Conservation (phyloP, 2,888 invertebrate species). For the Cerastis rubricosa region DNA sequence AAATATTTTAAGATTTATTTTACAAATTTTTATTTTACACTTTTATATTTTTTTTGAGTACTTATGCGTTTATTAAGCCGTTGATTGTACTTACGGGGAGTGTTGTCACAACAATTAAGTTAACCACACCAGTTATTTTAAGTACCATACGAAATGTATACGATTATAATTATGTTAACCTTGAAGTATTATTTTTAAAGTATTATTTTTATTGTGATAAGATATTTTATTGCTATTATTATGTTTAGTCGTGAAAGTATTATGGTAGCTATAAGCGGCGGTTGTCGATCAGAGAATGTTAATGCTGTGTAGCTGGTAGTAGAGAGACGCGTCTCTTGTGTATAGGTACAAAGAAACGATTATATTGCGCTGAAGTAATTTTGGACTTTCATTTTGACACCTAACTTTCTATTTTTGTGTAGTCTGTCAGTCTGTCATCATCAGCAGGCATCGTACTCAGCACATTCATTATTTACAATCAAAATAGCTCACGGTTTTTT, state of each 20-base stretch:
- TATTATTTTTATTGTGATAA: constrained; percentile 90
- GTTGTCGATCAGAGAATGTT: constrained; percentile 83
- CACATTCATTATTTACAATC: not conserved
- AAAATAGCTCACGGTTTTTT: not conserved
- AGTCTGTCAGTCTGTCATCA: not conserved
- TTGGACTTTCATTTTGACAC: constrained; percentile 66
- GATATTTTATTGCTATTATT: constrained; percentile 86
- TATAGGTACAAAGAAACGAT: constrained; percentile 90
- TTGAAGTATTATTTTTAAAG: constrained; percentile 88
- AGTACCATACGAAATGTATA: constrained; percentile 84
- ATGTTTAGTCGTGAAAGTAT: constrained; percentile 85
- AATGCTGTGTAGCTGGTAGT: constrained; percentile 88
- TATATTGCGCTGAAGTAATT: constrained; percentile 87
- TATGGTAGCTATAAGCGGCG: constrained; percentile 86
- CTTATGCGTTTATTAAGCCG: constrained; percentile 75
- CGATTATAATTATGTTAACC: constrained; percentile 84
- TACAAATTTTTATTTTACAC: constrained; percentile 74
- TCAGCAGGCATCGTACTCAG: not conserved
- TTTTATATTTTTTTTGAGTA: constrained; percentile 74
- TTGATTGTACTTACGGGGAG: constrained; percentile 78
- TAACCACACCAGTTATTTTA: constrained; percentile 77
- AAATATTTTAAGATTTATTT: constrained; percentile 77
- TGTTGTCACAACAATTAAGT: constrained; percentile 69
- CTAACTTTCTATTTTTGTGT: constrained; percentile 17
- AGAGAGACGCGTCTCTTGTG: constrained; percentile 81